Percentiles rank a stretch among this genome's conserved stretches.
Evolutionary conservation across 2,888 invertebrate genomes (phyloP).

Genomic region (Clanis bilineata): DNA sequence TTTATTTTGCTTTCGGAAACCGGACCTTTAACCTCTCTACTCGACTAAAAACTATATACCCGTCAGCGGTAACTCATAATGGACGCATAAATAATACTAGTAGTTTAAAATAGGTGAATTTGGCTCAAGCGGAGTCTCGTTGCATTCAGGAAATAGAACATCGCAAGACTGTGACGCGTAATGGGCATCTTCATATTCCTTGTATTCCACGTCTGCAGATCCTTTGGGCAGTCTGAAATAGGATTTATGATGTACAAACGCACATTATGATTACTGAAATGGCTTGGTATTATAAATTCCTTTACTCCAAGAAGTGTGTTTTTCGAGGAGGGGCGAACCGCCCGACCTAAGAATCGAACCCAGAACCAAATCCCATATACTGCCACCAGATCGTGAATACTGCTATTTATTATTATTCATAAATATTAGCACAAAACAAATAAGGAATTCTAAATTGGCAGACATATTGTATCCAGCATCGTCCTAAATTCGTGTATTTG

Average conservation of each 20-base stretch:
- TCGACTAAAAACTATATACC: neutral
- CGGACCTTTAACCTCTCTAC: no score
- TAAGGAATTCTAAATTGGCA: neutral
- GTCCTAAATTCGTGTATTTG: constrained; percentile 2
- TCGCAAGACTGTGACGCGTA: constrained; percentile 51
- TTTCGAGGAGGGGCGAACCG: no score
- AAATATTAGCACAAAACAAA: no score
- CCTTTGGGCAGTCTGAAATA: constrained; percentile 60
- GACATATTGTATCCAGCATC: neutral
- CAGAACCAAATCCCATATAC: no score
- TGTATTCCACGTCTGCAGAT: constrained; percentile 36
- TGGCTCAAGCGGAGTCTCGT: constrained; percentile 26
- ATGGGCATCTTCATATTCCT: constrained; percentile 61
- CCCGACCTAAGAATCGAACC: no score
- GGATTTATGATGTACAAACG: constrained; percentile 10
- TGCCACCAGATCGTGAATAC: no score
- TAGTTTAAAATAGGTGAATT: constrained; percentile 14
- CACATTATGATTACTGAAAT: neutral
- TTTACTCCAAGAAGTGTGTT: no score
- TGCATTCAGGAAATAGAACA: constrained; percentile 60
- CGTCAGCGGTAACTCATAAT: constrained; percentile 6
- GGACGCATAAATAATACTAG: constrained; percentile 16
- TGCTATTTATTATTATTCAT: no score
- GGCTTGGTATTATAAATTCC: no score
- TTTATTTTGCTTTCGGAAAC: no score